These are phyloP conservation scores for Tipula helvola DNA, from an alignment of 2,888 invertebrate species.

Conservation along the genomic window DNA sequence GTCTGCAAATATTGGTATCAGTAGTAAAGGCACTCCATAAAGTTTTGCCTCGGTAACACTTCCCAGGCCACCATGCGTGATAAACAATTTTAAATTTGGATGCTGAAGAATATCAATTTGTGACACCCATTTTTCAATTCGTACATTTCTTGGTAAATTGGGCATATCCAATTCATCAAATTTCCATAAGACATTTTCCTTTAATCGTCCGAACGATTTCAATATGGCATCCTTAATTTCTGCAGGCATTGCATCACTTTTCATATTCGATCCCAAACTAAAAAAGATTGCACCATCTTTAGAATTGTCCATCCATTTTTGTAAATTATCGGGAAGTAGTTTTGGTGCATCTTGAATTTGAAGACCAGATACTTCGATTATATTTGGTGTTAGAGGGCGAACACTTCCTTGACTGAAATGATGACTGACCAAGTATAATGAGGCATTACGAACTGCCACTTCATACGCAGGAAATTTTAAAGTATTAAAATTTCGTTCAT, in stretches of 20 bases:
- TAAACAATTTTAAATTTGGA: slow-evolving; percentile 42
- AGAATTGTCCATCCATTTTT: slow-evolving; percentile 20
- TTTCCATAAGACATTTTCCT: slow-evolving; percentile 28
- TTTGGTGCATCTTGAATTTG: not conserved
- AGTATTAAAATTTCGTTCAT: slow-evolving; percentile 22
- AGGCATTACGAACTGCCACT: not conserved
- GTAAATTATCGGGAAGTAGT: slow-evolving; percentile 12
- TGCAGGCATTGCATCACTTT: not conserved
- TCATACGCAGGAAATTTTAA: not conserved
- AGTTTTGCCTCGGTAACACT: slow-evolving; percentile 40
- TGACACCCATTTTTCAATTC: slow-evolving; percentile 35
- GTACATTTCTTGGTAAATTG: slow-evolving; percentile 34
- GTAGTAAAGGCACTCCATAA: not conserved
- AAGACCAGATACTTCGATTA: slow-evolving; percentile 31
- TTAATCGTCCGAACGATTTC: slow-evolving; percentile 23
- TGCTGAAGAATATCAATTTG: slow-evolving; percentile 55
- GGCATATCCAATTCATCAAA: slow-evolving; percentile 23
- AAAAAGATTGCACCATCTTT: not conserved
- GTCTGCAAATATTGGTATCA: not conserved
- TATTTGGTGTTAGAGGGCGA: not conserved
- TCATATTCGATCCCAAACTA: not conserved
- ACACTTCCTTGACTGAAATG: not conserved
- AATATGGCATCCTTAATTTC: slow-evolving; percentile 16
- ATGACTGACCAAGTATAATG: not conserved
- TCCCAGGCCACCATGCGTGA: slow-evolving; percentile 45